Evolutionary conservation across 1,140 invertebrate genomes (phyloP).

Genomic region (Megalopta genalis): DNA sequence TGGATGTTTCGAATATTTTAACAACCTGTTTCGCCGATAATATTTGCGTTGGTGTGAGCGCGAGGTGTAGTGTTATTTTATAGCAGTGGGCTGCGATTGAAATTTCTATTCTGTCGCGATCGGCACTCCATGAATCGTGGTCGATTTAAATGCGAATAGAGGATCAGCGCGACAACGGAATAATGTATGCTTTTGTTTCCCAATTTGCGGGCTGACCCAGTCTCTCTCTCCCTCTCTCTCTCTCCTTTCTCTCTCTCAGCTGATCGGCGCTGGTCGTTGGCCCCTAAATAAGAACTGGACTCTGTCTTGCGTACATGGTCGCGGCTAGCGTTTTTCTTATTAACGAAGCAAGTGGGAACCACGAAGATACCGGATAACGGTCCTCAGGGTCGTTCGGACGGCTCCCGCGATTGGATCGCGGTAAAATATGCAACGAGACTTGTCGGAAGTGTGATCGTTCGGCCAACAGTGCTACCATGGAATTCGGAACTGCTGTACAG

Average conservation of each 20-base stretch:
- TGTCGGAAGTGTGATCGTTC: no score
- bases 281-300: slow-evolving; percentile 30
- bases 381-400: not conserved
- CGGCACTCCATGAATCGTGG: not conserved
- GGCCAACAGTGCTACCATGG: no score
- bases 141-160: not conserved
- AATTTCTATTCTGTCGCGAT: not conserved
- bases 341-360: not conserved
- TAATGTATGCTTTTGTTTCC: slow-evolving; percentile 1
- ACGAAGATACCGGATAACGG: not conserved
- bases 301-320: not conserved
- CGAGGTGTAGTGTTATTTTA: not conserved
- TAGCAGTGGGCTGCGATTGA: not conserved
- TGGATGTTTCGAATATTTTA: no score
- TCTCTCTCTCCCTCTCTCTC: slow-evolving; percentile 45
- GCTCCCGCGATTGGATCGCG: not conserved
- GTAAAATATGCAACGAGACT: not conserved
- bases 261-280: slow-evolving; percentile 60
- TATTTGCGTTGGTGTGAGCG: no score
- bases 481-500: no score
- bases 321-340: not conserved
- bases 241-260: slow-evolving; percentile 50
- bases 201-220: slow-evolving; percentile 67
- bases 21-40: no score
- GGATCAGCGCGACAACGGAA: not conserved